phyloP scores from a whole-genome alignment of 2,888 invertebrate genomes.

The Lumbricus terrestris region DNA sequence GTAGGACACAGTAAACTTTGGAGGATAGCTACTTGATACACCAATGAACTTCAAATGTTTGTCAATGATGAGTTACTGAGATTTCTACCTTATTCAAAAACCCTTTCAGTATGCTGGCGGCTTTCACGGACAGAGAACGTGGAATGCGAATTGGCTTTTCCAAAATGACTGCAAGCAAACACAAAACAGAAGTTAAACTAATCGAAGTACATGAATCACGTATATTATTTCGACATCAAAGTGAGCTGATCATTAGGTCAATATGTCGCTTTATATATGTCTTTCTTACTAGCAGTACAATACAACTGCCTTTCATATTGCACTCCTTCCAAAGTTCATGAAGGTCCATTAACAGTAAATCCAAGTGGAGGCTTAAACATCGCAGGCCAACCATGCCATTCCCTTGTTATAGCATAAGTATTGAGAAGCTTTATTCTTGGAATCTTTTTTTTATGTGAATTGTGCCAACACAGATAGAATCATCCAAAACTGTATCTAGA shows the following conservation, averaged over 20 bases:
- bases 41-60: neutral
- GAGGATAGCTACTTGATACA: neutral
- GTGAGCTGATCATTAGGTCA: neutral
- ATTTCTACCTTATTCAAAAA: slow-evolving; percentile 81
- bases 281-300: neutral
- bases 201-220: no score
- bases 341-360: no score
- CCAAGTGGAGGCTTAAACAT: no score
- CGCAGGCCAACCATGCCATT: no score
- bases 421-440: no score
- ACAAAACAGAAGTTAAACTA: no score
- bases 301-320: no score
- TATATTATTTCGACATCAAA: neutral
- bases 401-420: no score
- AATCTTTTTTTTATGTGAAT: no score
- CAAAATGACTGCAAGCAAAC: slow-evolving; percentile 76
- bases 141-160: slow-evolving; percentile 99
- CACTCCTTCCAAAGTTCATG: neutral
- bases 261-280: neutral
- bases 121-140: slow-evolving; percentile 92
- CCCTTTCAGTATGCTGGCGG: slow-evolving; percentile 92
- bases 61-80: neutral
- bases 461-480: no score
- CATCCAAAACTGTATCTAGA: no score
- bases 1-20: no score